These are phyloP conservation scores for Hydraecia micacea DNA, from an alignment of 2,888 invertebrate species.

Conservation along the genomic window DNA sequence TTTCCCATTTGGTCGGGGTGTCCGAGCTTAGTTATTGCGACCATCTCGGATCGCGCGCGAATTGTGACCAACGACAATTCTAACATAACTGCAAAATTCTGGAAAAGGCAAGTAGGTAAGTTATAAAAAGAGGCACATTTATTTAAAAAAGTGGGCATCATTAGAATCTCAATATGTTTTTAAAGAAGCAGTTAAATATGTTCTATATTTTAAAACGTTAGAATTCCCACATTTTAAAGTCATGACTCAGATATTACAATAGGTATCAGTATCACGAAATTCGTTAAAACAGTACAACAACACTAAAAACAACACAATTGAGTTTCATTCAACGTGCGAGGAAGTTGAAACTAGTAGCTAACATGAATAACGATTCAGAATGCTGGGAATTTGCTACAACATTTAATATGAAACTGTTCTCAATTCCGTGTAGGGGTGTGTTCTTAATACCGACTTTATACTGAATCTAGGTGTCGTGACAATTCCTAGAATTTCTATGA, in stretches of 20 bases:
- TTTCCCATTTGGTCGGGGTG: neutral
- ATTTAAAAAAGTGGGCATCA: neutral
- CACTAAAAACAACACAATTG: neutral
- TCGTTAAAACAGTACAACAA: neutral
- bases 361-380: neutral
- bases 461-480: neutral
- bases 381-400: neutral
- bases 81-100: too few species aligned
- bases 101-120: too few species aligned
- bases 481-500: neutral
- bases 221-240: too few species aligned
- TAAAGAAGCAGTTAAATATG: neutral
- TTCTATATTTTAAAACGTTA: too few species aligned
- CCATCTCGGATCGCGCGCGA: neutral
- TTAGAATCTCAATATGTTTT: neutral
- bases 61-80: too few species aligned
- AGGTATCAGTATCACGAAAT: neutral
- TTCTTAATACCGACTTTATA: neutral
- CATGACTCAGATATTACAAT: too few species aligned
- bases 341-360: constrained; percentile 12
- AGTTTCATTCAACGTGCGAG: neutral
- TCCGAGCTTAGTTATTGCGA: neutral
- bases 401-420: neutral
- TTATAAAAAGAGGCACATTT: too few species aligned
- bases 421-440: neutral